A percentile compares a stretch with the other conserved stretches of the same genome.
Conservation (phyloP, 2,113 vertebrate species). For the Chionodraco myersi region DNA sequence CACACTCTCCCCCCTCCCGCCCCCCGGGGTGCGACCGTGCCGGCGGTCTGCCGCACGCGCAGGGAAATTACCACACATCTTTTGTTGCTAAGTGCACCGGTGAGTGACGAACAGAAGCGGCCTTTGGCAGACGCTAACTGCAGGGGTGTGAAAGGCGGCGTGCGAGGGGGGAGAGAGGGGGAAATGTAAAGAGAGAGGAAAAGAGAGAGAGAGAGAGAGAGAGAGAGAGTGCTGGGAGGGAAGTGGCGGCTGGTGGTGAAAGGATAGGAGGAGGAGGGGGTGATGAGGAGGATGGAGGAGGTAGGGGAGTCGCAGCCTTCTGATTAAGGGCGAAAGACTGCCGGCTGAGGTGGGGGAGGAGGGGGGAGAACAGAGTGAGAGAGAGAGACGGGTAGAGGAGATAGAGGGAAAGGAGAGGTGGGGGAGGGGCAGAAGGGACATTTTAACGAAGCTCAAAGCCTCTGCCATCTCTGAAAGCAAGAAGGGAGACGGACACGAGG, state of each 20-base stretch:
- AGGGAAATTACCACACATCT: constrained; percentile 81
- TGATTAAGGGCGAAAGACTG: constrained; percentile 83
- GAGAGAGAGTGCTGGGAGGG: constrained; percentile 52
- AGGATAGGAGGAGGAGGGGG: constrained; percentile 55
- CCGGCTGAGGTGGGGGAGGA: constrained; percentile 65
- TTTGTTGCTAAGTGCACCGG: constrained; percentile 82
- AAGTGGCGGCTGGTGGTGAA: constrained; percentile 66
- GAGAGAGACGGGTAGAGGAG: constrained; percentile 51
- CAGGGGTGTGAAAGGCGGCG: constrained; percentile 76
- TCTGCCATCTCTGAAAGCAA: constrained; percentile 72
- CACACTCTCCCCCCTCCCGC: constrained; percentile 5
- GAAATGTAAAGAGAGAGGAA: constrained; percentile 41
- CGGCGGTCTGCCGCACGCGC: constrained; percentile 53
- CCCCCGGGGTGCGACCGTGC: constrained; percentile 58
- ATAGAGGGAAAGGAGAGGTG: constrained; percentile 50
- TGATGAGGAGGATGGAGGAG: constrained; percentile 55
- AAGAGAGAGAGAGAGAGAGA: constrained; percentile 57
- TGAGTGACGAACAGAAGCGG: constrained; percentile 84
- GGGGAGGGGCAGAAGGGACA: constrained; percentile 72
- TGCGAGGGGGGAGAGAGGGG: constrained; percentile 7
- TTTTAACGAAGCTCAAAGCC: constrained; percentile 82
- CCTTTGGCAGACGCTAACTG: constrained; percentile 83
- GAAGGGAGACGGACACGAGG: constrained; percentile 67
- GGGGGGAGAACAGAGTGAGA: constrained; percentile 57
- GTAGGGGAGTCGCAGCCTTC: constrained; percentile 69